Conservation (phyloP, 1,140 invertebrate genomes). For the Meloidogyne hapla region DNA sequence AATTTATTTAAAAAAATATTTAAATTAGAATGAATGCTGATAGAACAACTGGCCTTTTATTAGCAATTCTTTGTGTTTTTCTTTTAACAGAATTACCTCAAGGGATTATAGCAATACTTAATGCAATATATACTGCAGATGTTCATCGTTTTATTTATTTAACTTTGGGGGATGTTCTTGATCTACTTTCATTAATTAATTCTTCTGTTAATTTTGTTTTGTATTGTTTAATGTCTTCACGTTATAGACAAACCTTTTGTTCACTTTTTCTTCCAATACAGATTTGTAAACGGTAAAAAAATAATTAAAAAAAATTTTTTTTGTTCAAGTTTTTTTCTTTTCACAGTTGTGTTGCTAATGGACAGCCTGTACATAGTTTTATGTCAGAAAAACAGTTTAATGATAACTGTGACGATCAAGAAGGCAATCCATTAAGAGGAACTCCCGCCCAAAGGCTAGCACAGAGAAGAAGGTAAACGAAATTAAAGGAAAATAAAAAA, state of each 20-base stretch:
- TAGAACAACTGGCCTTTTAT: constrained; percentile 55
- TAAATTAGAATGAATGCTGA: constrained; percentile 43
- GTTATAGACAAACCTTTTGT: constrained; percentile 58
- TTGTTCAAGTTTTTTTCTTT: too few relatives aligned
- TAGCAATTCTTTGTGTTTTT: constrained; percentile 55
- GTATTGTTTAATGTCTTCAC: constrained; percentile 59
- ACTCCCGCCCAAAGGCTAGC: not conserved
- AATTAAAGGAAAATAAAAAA: too few relatives aligned
- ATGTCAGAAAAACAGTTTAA: constrained; percentile 3
- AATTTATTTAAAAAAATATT: constrained; percentile 21
- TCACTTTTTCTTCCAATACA: constrained; percentile 45
- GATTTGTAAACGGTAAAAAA: constrained; percentile 3
- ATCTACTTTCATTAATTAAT: constrained; percentile 57
- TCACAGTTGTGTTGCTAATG: not conserved
- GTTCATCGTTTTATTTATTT: constrained; percentile 52
- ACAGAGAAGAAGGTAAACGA: not conserved
- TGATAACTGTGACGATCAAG: not conserved
- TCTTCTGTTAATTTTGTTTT: constrained; percentile 57
- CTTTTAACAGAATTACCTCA: constrained; percentile 59
- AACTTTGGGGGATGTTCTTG: constrained; percentile 54
- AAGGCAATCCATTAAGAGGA: not conserved
- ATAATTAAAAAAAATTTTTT: not conserved
- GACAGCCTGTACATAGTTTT: not conserved
- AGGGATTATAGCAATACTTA: constrained; percentile 55
- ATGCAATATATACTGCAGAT: constrained; percentile 53